phyloP scores from a whole-genome alignment of 1,140 invertebrate genomes.

The Batillaria attramentaria region DNA sequence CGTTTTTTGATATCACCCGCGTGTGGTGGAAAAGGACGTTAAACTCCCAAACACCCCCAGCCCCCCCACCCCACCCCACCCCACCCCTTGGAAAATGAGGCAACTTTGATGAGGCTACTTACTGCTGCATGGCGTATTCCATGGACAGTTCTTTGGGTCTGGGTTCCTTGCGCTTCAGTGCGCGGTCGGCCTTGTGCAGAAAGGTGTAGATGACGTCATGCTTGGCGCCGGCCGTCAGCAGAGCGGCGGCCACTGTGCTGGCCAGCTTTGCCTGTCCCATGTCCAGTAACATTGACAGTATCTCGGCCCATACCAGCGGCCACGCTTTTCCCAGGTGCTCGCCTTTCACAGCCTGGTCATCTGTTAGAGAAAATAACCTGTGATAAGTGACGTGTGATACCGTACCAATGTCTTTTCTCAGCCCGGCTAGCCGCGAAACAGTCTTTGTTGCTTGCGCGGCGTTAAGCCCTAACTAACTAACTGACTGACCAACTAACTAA shows the following conservation, averaged over 20 bases:
- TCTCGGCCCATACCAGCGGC: slow-evolving; percentile 15
- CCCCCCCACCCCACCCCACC: not conserved
- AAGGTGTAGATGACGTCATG: slow-evolving; percentile 14
- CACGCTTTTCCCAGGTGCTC: not conserved
- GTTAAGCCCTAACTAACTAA: too few species aligned
- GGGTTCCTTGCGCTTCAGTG: not conserved
- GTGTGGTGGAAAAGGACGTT: not conserved
- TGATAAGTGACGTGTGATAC: too few species aligned
- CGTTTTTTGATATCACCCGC: too few species aligned
- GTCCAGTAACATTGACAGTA: not conserved
- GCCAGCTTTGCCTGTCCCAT: not conserved
- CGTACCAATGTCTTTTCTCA: too few species aligned
- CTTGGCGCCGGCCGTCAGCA: not conserved
- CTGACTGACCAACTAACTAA: too few species aligned
- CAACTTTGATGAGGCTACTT: not conserved
- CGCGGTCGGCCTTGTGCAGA: slow-evolving; percentile 21
- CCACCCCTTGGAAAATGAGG: too few species aligned
- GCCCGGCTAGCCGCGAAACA: too few species aligned
- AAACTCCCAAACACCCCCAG: not conserved
- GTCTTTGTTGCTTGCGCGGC: too few species aligned
- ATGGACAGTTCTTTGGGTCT: slow-evolving; percentile 19
- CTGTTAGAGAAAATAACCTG: not conserved
- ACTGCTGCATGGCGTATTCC: slow-evolving; percentile 15
- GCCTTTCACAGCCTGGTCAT: not conserved
- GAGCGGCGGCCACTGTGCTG: not conserved